Evolutionary conservation across 37 sponge, comb jelly and placozoan genomes (phyloP).

Genomic region (Ianthella basta): DNA sequence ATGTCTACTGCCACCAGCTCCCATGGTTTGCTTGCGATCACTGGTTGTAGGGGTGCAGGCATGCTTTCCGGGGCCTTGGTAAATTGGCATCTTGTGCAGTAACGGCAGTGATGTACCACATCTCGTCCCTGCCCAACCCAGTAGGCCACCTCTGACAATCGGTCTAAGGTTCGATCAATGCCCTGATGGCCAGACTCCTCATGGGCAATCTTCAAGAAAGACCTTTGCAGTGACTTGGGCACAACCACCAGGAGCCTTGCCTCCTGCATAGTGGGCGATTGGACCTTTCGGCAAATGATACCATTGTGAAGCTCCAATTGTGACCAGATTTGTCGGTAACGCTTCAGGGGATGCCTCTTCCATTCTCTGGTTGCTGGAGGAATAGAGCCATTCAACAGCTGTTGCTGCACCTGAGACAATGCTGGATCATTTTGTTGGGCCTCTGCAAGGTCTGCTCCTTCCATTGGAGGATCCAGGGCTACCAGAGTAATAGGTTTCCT

Average conservation of each 20-base stretch:
- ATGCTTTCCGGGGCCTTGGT: background rate
- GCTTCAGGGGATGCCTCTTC: background rate
- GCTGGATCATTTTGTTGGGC: background rate
- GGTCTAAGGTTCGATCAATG: background rate
- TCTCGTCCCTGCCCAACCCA: slow-evolving; percentile 8
- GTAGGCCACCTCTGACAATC: slow-evolving; percentile 17
- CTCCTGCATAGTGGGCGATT: slow-evolving; percentile 1
- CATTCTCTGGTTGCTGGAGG: slow-evolving; percentile 6
- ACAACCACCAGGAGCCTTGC: background rate
- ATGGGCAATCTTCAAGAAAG: background rate
- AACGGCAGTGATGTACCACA: background rate
- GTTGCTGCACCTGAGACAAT: background rate
- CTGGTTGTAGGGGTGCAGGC: background rate
- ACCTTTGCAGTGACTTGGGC: background rate
- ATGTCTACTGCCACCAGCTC: slow-evolving; percentile 11
- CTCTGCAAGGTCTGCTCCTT: background rate
- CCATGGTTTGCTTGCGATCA: too few species aligned
- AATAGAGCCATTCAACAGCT: too few species aligned
- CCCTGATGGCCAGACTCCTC: slow-evolving; percentile 14
- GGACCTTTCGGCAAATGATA: background rate
- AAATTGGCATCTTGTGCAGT: slow-evolving; percentile 1
- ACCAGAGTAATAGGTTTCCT: background rate
- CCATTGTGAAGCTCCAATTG: background rate
- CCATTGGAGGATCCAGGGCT: background rate
- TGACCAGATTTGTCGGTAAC: slow-evolving; percentile 6